phyloP scores from a whole-genome alignment of 2,113 vertebrate species.

The Ondatra zibethicus region DNA sequence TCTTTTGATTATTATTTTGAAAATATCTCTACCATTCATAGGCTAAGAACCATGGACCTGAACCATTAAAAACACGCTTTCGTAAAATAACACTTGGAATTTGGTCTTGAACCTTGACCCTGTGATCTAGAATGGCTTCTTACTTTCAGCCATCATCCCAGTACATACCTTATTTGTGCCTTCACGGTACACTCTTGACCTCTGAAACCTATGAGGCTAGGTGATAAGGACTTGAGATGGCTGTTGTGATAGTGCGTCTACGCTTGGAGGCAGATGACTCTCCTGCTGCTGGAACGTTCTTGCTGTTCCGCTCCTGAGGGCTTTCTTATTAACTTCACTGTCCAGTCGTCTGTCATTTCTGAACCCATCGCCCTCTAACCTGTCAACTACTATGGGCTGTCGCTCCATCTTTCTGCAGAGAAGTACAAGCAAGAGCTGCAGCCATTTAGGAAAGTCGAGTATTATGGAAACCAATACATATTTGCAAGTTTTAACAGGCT shows the following conservation, averaged over 20 bases:
- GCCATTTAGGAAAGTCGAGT: slow-evolving; percentile 65
- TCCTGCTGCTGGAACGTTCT: not conserved
- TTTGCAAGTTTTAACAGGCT: slow-evolving; percentile 65
- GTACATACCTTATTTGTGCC: slow-evolving; percentile 44
- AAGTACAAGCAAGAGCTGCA: slow-evolving; percentile 40
- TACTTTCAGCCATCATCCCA: slow-evolving; percentile 53
- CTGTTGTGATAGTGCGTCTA: not conserved
- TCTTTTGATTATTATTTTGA: not conserved
- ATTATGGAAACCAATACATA: slow-evolving; percentile 63
- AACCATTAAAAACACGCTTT: slow-evolving; percentile 64
- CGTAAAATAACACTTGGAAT: slow-evolving; percentile 34
- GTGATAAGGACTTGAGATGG: slow-evolving; percentile 55
- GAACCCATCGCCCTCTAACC: slow-evolving; percentile 29
- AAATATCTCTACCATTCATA: slow-evolving; percentile 40
- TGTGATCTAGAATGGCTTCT: slow-evolving; percentile 54
- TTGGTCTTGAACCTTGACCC: slow-evolving; percentile 54
- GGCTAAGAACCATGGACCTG: slow-evolving; percentile 21
- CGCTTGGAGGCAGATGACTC: not conserved
- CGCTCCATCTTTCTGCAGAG: slow-evolving; percentile 40
- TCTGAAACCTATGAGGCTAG: slow-evolving; percentile 54
- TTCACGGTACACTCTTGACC: slow-evolving; percentile 45
- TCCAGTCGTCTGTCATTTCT: slow-evolving; percentile 43
- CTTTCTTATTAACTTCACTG: slow-evolving; percentile 49
- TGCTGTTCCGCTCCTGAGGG: slow-evolving; percentile 20
- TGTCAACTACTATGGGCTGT: not conserved